Base-by-base conservation (phyloP, 2,888 invertebrate species). In the Dusona sp. region DNA sequence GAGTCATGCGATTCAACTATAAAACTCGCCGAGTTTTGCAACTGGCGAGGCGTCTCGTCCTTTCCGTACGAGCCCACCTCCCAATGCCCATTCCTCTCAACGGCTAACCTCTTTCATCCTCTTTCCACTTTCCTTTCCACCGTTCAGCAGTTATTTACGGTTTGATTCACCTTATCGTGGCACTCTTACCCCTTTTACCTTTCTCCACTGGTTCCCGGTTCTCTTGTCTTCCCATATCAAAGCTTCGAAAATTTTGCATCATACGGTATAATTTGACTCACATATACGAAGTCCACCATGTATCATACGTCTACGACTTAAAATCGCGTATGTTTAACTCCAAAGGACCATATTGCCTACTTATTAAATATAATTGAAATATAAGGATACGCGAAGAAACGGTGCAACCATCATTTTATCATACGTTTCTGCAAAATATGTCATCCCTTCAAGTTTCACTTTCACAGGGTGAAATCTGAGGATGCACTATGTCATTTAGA, bases 1-100 rank as follows among this genome's bases (percentile, higher is more conserved):
- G 90, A 94, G 94, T 94, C 94, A 94, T 94, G 94, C 94, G 92
- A 94, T 94, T 94, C 93, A 94, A 94, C 94, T 94, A 94, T 94
- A 94, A 94, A 94, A 94, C 94, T 94, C 94, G 91, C 90, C 91
- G 93, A 93, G 93, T 93, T 93, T 93, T 93, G 93, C 93, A 93
- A 92, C 92, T 92, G 92, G 92, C 91, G 91, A 93, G 93, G 92
- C 92, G 91, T 92, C 92, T 92, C 92, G 90, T 89, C 88, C 89
- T 90, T 90, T 90, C 89, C 36, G 54, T 64, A 74, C 87, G 73
- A 79, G 83, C 85, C 88, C 87, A 88, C 88, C 88, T 29, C 54
- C 29, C 11, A 42, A 51, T 68, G 45, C 42, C 54, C 75, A 67
- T 65, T 70, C 79, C 68, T 73, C 74, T 48, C 75, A 61, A 61